These are phyloP conservation scores for Emmelina monodactyla DNA, from an alignment of 2,888 invertebrate genomes.

Conservation along the genomic window DNA sequence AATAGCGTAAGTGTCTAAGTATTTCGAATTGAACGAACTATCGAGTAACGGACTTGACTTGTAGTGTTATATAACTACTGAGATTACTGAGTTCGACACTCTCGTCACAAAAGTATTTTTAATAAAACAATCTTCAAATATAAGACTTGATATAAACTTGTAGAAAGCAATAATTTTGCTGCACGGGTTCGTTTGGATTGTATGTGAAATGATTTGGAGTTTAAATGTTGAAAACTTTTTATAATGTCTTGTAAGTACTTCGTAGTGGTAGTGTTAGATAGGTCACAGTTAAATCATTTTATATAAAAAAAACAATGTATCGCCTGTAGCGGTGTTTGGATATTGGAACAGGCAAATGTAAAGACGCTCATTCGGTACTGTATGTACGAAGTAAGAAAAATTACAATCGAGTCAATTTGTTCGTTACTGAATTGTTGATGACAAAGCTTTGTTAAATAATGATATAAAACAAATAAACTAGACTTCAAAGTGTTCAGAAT, in stretches of 20 bases:
- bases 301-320: conserved; percentile 30
- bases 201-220: conserved; percentile 33
- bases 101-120: conserved; percentile 18
- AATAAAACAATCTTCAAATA: too few species aligned
- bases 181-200: conserved; percentile 28
- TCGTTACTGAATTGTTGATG: too few species aligned
- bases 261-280: conserved; percentile 39
- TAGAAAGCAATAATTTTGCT: conserved; percentile 38
- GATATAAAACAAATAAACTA: too few species aligned
- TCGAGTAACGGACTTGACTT: conserved; percentile 29
- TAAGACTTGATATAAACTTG: conserved; percentile 24
- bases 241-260: conserved; percentile 36
- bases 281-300: conserved; percentile 27
- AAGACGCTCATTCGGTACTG: neutral
- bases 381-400: neutral
- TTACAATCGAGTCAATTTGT: conserved; percentile 1
- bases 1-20: conserved; percentile 30
- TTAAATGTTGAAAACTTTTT: conserved; percentile 33
- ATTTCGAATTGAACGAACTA: conserved; percentile 40
- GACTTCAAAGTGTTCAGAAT: neutral
- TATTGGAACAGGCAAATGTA: conserved; percentile 13
- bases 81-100: conserved; percentile 30
- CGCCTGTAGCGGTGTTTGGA: conserved; percentile 37
- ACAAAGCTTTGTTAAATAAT: too few species aligned
- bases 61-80: conserved; percentile 36